Conservation (phyloP, 2,888 invertebrate species). For the Alcis repandata region DNA sequence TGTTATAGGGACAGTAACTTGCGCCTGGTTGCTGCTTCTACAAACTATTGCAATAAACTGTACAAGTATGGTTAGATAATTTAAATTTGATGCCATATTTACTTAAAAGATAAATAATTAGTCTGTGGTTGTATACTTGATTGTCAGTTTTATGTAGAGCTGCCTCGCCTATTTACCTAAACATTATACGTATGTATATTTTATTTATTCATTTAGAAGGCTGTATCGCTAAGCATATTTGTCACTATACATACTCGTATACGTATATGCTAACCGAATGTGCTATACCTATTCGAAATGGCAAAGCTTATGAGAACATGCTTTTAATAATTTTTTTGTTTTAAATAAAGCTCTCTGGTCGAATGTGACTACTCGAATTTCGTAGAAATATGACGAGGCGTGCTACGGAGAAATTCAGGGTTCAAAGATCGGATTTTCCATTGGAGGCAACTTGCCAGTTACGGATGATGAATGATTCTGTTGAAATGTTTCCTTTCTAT, state of each 20-base stretch:
- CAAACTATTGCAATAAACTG: neutral
- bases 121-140: too few relatives aligned
- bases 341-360: too few relatives aligned
- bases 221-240: too few relatives aligned
- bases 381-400: constrained; percentile 12
- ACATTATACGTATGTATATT: too few relatives aligned
- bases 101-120: neutral
- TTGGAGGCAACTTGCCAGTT: constrained; percentile 11
- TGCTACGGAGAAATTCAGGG: constrained; percentile 1
- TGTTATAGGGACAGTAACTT: constrained; percentile 7
- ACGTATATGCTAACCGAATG: too few relatives aligned
- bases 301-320: too few relatives aligned
- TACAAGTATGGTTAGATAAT: neutral
- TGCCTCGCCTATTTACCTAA: too few relatives aligned
- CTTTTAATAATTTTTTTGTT: too few relatives aligned
- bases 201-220: too few relatives aligned
- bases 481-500: constrained; percentile 13
- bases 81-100: neutral
- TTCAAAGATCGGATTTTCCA: constrained; percentile 1
- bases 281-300: too few relatives aligned
- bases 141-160: too few relatives aligned
- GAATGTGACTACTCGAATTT: constrained; percentile 1
- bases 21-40: neutral
- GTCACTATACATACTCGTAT: too few relatives aligned
- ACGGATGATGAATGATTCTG: constrained; percentile 19